Conservation (phyloP, 2,797 vertebrate species). For the Onychomys torridus region DNA sequence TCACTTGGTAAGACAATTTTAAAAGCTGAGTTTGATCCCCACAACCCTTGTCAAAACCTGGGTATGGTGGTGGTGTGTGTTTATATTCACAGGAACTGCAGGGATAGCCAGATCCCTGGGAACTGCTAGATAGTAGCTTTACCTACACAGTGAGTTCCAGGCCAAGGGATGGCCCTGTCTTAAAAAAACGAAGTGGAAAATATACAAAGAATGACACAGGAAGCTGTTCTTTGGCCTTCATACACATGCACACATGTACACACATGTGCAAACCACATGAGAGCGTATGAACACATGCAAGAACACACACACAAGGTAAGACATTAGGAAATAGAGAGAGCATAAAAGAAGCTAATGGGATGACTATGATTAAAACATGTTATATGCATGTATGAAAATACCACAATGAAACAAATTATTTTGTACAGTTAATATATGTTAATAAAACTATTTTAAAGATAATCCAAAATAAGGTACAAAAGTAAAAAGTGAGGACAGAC, state of each 20-base stretch:
- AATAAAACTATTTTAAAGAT: background rate
- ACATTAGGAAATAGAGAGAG: background rate
- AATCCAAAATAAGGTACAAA: background rate
- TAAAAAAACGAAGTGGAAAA: background rate
- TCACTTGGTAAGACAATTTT: background rate
- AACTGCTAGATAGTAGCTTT: background rate
- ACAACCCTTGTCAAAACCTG: background rate
- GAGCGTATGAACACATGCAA: background rate
- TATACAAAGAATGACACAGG: background rate
- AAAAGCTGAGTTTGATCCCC: background rate
- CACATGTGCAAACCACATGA: background rate
- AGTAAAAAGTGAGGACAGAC: background rate
- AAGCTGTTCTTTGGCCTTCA: background rate
- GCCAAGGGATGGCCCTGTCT: background rate
- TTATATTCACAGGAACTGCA: background rate
- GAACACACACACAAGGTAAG: background rate
- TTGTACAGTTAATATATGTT: background rate
- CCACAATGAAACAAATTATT: background rate
- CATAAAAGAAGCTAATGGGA: background rate
- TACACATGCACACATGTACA: background rate
- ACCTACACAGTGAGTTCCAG: background rate
- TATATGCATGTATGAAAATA: background rate
- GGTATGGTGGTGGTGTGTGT: background rate
- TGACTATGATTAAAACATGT: background rate
- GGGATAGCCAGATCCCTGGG: no score